A percentile compares a stretch with the other conserved stretches of the same genome.
Evolutionary conservation across 1,140 invertebrate species (phyloP).

Genomic region (Drosophila parvula): DNA sequence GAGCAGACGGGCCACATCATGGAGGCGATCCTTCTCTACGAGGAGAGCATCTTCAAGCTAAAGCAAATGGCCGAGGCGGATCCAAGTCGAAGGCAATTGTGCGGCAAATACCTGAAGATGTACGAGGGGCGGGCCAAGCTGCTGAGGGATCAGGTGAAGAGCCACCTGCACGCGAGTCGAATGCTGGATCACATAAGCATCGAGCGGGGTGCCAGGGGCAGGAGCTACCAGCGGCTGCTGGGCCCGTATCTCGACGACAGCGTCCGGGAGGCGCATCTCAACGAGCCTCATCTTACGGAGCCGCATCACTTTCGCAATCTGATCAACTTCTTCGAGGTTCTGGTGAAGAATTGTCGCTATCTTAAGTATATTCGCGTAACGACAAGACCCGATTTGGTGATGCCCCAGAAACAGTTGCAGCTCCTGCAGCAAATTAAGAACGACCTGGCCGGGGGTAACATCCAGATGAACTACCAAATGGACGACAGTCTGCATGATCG

Average conservation of each 20-base stretch:
- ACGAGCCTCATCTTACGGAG: constrained; percentile 67
- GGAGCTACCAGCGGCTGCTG: constrained; percentile 70
- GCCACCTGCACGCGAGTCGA: constrained; percentile 61
- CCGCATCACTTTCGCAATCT: constrained; percentile 63
- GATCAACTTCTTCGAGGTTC: constrained; percentile 66
- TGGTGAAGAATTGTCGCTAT: constrained; percentile 74
- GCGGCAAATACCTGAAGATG: constrained; percentile 53
- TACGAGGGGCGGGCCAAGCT: constrained; percentile 63
- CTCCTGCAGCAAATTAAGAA: constrained; percentile 59
- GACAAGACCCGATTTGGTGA: constrained; percentile 54
- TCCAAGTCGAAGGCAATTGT: constrained; percentile 49
- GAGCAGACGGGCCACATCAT: constrained; percentile 70
- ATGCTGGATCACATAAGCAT: constrained; percentile 63
- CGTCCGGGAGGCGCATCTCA: constrained; percentile 69
- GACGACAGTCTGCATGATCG: constrained; percentile 69
- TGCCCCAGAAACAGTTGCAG: constrained; percentile 49
- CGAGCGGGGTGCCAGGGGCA: constrained; percentile 61
- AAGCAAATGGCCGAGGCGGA: constrained; percentile 51
- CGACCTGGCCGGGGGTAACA: constrained; percentile 65
- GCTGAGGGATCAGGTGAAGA: constrained; percentile 68
- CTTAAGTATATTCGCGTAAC: constrained; percentile 70
- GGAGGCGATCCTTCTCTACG: constrained; percentile 73
- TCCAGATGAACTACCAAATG: constrained; percentile 69
- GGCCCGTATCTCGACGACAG: constrained; percentile 65
- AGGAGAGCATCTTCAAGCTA: constrained; percentile 68